Evolutionary conservation across 2,888 invertebrate species (phyloP).

Genomic region (Diogma glabrata): DNA sequence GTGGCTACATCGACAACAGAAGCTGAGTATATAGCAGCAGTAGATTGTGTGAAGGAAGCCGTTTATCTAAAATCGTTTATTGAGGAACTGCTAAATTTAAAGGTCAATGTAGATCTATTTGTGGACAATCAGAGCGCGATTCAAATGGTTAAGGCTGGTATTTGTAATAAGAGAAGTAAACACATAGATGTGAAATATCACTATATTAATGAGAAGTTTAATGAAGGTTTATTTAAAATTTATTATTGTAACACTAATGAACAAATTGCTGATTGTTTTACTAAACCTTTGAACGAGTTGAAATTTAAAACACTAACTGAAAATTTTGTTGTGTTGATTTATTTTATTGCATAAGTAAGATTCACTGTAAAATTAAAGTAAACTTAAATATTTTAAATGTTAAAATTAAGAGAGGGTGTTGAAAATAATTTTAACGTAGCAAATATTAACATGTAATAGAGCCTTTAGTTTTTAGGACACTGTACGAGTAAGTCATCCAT

Average conservation of each 20-base stretch:
- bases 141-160: not conserved
- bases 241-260: slow-evolving; percentile 15
- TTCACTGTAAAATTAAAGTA: too few relatives aligned
- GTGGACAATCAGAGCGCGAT: not conserved
- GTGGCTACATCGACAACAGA: slow-evolving; percentile 15
- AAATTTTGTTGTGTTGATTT: too few relatives aligned
- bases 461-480: too few relatives aligned
- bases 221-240: slow-evolving; percentile 9
- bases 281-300: slow-evolving; percentile 9
- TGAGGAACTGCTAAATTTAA: not conserved
- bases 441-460: too few relatives aligned
- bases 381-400: too few relatives aligned
- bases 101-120: not conserved
- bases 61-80: not conserved
- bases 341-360: too few relatives aligned
- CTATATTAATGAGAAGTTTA: slow-evolving; percentile 12
- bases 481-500: too few relatives aligned
- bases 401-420: too few relatives aligned
- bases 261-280: slow-evolving; percentile 14
- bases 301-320: too few relatives aligned
- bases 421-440: too few relatives aligned
- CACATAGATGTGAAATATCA: slow-evolving; percentile 16
- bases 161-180: slow-evolving; percentile 8
- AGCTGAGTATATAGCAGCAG: slow-evolving; percentile 14
- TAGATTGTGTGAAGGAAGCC: not conserved